Evolutionary conservation across 2,888 invertebrate genomes (phyloP).

Genomic region (Corythucha ciliata): DNA sequence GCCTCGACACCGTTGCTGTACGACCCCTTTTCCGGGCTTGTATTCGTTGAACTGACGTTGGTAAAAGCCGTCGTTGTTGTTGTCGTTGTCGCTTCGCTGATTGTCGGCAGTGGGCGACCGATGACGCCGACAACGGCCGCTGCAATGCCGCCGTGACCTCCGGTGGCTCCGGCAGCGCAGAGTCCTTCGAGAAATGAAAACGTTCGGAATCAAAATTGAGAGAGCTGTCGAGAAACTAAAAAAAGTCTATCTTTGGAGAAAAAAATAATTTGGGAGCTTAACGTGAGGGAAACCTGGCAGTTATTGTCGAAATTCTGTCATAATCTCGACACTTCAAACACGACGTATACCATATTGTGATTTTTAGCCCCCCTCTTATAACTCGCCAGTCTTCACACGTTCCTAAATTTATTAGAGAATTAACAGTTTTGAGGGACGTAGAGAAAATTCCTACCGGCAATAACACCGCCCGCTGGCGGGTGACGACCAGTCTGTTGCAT

Average conservation of each 20-base stretch:
- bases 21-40: constrained; percentile 63
- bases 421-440: no score
- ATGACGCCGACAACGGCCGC: constrained; percentile 44
- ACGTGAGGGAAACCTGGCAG: no score
- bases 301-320: no score
- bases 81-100: constrained; percentile 52
- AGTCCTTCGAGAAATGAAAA: constrained; percentile 29
- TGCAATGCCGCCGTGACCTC: constrained; percentile 36
- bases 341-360: no score
- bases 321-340: no score
- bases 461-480: constrained; percentile 32
- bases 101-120: constrained; percentile 61
- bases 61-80: constrained; percentile 56
- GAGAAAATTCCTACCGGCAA: constrained; percentile 31
- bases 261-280: no score
- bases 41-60: constrained; percentile 48
- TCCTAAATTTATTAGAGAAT: no score
- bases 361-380: no score
- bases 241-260: no score
- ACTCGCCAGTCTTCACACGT: no score
- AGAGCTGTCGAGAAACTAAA: no score
- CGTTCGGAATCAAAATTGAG: no score
- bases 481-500: constrained; percentile 26
- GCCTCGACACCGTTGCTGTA: constrained; percentile 48
- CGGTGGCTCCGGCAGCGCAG: constrained; percentile 34